phyloP scores from a whole-genome alignment of 2,888 invertebrate species.

The Zygogramma bicolorata region DNA sequence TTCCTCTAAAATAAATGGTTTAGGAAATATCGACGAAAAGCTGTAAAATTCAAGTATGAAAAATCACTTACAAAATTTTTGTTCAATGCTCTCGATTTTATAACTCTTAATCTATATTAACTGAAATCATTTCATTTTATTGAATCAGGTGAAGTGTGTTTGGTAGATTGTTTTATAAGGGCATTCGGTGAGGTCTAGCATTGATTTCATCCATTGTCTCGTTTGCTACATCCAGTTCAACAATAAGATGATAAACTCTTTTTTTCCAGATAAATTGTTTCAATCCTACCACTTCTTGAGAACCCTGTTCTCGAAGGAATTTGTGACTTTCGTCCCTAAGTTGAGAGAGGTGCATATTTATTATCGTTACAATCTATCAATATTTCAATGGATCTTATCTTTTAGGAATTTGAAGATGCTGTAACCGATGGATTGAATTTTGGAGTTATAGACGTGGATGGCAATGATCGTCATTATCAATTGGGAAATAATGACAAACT shows the following conservation, averaged over 20 bases:
- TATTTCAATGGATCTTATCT: not conserved
- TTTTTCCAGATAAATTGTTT: slow-evolving; percentile 68
- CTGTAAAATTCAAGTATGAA: too few species aligned
- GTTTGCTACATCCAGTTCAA: too few species aligned
- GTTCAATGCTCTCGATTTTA: too few species aligned
- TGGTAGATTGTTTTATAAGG: too few species aligned
- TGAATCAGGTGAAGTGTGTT: too few species aligned
- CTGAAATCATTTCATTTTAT: too few species aligned
- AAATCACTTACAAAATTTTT: not conserved
- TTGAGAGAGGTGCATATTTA: slow-evolving; percentile 68
- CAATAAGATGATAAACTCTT: slow-evolving; percentile 38
- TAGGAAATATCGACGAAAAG: too few species aligned
- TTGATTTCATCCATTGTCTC: too few species aligned
- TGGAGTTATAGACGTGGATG: slow-evolving; percentile 57
- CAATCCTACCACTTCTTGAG: slow-evolving; percentile 68
- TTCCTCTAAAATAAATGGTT: too few species aligned
- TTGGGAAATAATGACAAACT: slow-evolving; percentile 67
- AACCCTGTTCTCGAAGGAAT: slow-evolving; percentile 74
- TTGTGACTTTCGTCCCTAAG: slow-evolving; percentile 68
- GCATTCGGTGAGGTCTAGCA: too few species aligned
- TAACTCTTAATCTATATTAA: too few species aligned
- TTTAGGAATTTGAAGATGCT: slow-evolving; percentile 66
- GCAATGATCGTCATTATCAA: slow-evolving; percentile 57
- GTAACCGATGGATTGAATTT: slow-evolving; percentile 61
- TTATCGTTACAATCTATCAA: slow-evolving; percentile 3